Base-by-base conservation (phyloP, 1,140 invertebrate species). In the Temnothorax longispinosus region DNA sequence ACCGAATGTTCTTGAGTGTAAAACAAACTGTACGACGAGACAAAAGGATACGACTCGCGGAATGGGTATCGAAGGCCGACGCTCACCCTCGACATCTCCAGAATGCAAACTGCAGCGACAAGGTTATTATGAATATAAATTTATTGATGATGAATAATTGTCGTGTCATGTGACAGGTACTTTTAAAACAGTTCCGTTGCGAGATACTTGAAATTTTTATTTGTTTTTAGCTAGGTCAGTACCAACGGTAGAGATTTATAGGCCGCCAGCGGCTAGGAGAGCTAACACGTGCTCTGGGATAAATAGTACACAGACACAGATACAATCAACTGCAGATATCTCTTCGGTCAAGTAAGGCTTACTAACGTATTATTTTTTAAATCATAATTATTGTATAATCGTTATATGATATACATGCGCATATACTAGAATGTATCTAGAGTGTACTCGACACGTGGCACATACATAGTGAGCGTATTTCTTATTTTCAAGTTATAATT, bases 241-340 rank as follows among this genome's bases (percentile, higher is more conserved):
- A 64, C 94, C 94, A 76, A 74, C 93, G 8, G 91, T 93, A 64
- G 93, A 94, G 65, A 95, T 95, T 71, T 96, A 96, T 71, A 91
- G 94, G 77, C 95, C 95, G 87, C 95, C 95, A 44, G 94, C 95
- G 47, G 93, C 92, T 13, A 94, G 95, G 44, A 94, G 88, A 62
- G 87, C 88, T 50, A 76, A 81, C 89, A 81, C 89, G 89, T 85
- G 76, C 15, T 64, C 56, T 13, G 84, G 71, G 38, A 69, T 35
- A 15, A 80, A 7, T 3, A 41, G 52, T 18, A 76, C 78, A 47
- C 89, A 82, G 56, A 74, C 67, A 15, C 88, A 86, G 54, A 18
- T 44, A 15, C 90, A 67, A 15, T 21, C 81, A 6, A 60, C 54
- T 4, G 52, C 69, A 47, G 81, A 87, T 41, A 50, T 71, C 44